Evolutionary conservation across 1,140 invertebrate genomes (phyloP).

Genomic region (Drosophila nasuta): DNA sequence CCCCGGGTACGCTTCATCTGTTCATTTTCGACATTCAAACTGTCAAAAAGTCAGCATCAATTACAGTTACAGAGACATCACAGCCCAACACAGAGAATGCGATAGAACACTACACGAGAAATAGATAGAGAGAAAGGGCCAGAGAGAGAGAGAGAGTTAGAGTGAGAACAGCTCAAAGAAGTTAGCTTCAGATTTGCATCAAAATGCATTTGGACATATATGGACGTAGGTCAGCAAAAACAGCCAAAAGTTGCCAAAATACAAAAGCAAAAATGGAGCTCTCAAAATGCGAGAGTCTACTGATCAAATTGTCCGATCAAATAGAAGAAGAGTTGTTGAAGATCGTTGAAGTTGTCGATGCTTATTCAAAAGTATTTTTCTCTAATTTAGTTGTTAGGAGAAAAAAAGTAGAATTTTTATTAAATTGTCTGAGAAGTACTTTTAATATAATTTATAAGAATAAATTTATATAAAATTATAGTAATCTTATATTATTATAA

Average conservation of each 20-base stretch:
- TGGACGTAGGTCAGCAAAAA: conserved; percentile 37
- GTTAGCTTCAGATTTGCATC: conserved; percentile 75
- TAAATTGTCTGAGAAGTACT: too few species aligned
- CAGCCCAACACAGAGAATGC: conserved; percentile 52
- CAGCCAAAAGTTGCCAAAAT: conserved; percentile 21
- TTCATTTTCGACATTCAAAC: conserved; percentile 78
- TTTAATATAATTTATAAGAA: too few species aligned
- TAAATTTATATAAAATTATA: too few species aligned
- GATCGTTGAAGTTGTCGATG: too few species aligned
- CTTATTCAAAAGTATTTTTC: too few species aligned
- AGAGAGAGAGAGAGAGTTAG: not conserved
- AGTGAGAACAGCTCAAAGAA: conserved; percentile 61
- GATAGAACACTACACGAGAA: conserved; percentile 4
- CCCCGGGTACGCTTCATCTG: conserved; percentile 53
- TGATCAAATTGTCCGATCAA: not conserved
- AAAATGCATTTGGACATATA: conserved; percentile 78
- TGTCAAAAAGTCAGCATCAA: conserved; percentile 83
- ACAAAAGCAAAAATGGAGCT: conserved; percentile 10
- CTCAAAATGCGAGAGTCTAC: conserved; percentile 31
- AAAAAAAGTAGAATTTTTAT: too few species aligned
- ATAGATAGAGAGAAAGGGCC: not conserved
- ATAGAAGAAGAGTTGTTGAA: not conserved
- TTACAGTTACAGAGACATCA: conserved; percentile 81
- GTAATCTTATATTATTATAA: too few species aligned
- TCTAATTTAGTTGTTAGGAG: too few species aligned